Conservation (phyloP, 2,888 invertebrate genomes). For the Dynastes maya region DNA sequence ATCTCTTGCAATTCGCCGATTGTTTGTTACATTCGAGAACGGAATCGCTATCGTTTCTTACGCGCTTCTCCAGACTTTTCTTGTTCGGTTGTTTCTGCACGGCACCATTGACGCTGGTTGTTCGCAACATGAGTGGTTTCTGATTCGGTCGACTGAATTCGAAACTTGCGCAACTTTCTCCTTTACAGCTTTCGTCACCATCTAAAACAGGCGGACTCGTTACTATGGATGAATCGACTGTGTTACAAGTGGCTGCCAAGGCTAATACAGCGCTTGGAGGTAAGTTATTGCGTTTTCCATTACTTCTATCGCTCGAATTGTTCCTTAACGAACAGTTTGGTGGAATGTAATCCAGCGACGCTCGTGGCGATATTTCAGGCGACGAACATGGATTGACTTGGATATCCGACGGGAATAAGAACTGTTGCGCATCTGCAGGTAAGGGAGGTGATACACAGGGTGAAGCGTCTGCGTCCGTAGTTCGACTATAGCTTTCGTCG, state of each 20-base stretch:
- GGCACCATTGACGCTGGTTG: slow-evolving; percentile 62
- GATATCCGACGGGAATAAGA: slow-evolving; percentile 77
- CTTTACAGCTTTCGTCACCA: slow-evolving; percentile 77
- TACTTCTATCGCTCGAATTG: slow-evolving; percentile 61
- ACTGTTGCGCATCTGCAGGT: slow-evolving; percentile 72
- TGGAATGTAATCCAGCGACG: slow-evolving; percentile 72
- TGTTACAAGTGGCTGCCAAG: slow-evolving; percentile 70
- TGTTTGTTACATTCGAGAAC: slow-evolving; percentile 69
- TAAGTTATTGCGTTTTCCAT: slow-evolving; percentile 66
- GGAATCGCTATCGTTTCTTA: slow-evolving; percentile 67
- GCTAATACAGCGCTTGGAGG: slow-evolving; percentile 76
- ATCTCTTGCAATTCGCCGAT: slow-evolving; percentile 67
- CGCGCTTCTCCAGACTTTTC: slow-evolving; percentile 66
- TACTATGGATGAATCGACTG: slow-evolving; percentile 70
- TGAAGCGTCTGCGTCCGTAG: slow-evolving; percentile 81
- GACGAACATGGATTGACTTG: slow-evolving; percentile 72
- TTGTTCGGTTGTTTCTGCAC: slow-evolving; percentile 61
- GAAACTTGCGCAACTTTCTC: slow-evolving; percentile 78
- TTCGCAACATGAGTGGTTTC: slow-evolving; percentile 64
- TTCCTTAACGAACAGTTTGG: slow-evolving; percentile 70
- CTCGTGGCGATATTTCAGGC: slow-evolving; percentile 70
- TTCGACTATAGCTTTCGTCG: slow-evolving; percentile 88
- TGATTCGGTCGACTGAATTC: slow-evolving; percentile 73
- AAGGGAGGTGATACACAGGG: slow-evolving; percentile 72
- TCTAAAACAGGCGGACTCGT: slow-evolving; percentile 75